These are phyloP conservation scores for Radopholus similis DNA, from an alignment of 1,140 invertebrate species.

Conservation along the genomic window DNA sequence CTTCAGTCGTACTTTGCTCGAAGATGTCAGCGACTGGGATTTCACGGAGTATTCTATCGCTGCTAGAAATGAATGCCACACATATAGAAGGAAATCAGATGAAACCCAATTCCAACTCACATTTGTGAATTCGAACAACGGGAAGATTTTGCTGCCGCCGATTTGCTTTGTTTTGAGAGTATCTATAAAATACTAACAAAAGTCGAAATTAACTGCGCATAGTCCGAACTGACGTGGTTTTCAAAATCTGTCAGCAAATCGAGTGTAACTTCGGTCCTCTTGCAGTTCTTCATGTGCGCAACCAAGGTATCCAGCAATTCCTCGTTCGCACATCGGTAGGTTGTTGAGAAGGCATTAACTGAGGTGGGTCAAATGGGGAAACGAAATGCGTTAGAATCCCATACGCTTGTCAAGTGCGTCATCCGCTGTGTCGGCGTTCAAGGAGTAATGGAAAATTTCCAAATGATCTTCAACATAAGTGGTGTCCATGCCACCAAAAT, in stretches of 20 bases:
- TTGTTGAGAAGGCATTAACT: neutral
- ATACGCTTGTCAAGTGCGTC: neutral
- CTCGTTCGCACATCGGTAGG: neutral
- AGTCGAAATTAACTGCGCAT: neutral
- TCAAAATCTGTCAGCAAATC: neutral
- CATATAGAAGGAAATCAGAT: no score
- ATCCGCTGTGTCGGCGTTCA: neutral
- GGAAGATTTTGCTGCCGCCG: no score
- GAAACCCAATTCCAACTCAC: no score
- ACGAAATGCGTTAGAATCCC: neutral
- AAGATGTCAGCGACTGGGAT: no score
- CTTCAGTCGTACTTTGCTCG: no score
- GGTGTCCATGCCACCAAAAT: neutral
- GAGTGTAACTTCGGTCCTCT: neutral
- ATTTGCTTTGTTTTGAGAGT: no score
- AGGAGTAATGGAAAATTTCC: neutral
- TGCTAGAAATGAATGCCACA: no score
- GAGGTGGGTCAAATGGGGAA: neutral
- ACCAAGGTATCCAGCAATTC: neutral
- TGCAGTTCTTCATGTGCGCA: neutral
- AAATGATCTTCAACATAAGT: neutral
- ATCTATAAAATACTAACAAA: no score
- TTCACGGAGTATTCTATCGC: no score
- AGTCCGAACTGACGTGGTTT: neutral
- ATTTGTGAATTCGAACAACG: no score